These are phyloP conservation scores for Eristalis arbustorum DNA, from an alignment of 2,888 invertebrate species.

Conservation along the genomic window DNA sequence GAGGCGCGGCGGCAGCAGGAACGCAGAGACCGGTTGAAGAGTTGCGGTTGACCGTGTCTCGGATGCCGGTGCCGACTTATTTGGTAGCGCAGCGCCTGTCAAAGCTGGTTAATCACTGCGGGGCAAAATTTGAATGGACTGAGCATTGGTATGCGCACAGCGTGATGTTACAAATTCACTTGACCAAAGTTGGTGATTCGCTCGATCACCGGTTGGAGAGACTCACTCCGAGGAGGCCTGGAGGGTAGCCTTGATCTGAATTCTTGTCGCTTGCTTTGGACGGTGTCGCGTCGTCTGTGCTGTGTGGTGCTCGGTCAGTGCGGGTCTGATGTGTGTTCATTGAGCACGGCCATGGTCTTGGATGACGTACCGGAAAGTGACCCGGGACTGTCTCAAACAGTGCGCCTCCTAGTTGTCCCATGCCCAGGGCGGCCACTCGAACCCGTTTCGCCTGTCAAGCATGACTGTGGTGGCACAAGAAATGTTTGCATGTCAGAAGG, in stretches of 20 bases:
- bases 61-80: conserved; percentile 41
- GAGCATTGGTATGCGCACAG: conserved; percentile 9
- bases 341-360: background rate
- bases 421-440: background rate
- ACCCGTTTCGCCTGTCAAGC: background rate
- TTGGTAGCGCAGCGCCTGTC: conserved; percentile 42
- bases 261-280: background rate
- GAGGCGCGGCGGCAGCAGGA: background rate
- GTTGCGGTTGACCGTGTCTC: conserved; percentile 44
- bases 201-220: background rate
- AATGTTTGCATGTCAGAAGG: background rate
- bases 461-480: background rate
- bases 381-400: no score
- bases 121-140: conserved; percentile 46
- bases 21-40: conserved; percentile 6
- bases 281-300: background rate
- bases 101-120: conserved; percentile 1
- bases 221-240: background rate
- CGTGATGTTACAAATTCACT: conserved; percentile 33
- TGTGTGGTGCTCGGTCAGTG: background rate
- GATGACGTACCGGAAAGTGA: no score
- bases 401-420: background rate
- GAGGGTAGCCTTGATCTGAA: background rate
- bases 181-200: conserved; percentile 52
- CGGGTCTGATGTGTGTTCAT: background rate